Evolutionary conservation across 2,888 invertebrate genomes (phyloP).

Genomic region (Synergus japonicus): DNA sequence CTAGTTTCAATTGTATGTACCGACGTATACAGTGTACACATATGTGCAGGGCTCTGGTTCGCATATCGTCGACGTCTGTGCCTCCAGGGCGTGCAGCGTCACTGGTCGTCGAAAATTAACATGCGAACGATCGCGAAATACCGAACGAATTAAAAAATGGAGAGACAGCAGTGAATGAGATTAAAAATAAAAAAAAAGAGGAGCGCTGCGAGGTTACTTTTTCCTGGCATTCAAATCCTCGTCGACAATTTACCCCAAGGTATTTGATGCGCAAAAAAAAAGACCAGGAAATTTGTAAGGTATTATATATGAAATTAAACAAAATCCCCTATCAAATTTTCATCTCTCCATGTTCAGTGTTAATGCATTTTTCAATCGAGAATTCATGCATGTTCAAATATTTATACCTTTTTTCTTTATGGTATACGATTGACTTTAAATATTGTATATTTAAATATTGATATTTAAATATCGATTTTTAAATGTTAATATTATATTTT

Average conservation of each 20-base stretch:
- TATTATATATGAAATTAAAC: constrained; percentile 37
- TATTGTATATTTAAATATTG: too few relatives aligned
- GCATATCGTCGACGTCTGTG: constrained; percentile 73
- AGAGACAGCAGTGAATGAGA: constrained; percentile 48
- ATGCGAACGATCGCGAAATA: constrained; percentile 73
- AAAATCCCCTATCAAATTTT: constrained; percentile 31
- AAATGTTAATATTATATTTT: too few relatives aligned
- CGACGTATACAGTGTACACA: constrained; percentile 52
- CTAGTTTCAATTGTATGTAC: constrained; percentile 52
- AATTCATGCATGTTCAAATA: constrained; percentile 6
- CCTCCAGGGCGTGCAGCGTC: constrained; percentile 68
- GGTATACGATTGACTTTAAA: too few relatives aligned
- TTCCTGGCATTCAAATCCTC: constrained; percentile 41
- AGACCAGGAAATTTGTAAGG: constrained; percentile 22
- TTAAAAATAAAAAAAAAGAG: constrained; percentile 53
- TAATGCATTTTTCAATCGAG: constrained; percentile 14
- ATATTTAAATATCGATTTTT: too few relatives aligned
- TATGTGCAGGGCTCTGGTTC: constrained; percentile 52
- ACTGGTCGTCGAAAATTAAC: constrained; percentile 74
- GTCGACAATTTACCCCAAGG: constrained; percentile 29
- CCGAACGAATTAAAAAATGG: constrained; percentile 68
- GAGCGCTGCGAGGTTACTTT: constrained; percentile 50
- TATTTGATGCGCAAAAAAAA: constrained; percentile 27
- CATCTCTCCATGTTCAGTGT: constrained; percentile 5
- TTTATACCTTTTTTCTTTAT: not conserved